phyloP scores from a whole-genome alignment of 2,797 vertebrate species.

The Babyrousa celebensis region DNA sequence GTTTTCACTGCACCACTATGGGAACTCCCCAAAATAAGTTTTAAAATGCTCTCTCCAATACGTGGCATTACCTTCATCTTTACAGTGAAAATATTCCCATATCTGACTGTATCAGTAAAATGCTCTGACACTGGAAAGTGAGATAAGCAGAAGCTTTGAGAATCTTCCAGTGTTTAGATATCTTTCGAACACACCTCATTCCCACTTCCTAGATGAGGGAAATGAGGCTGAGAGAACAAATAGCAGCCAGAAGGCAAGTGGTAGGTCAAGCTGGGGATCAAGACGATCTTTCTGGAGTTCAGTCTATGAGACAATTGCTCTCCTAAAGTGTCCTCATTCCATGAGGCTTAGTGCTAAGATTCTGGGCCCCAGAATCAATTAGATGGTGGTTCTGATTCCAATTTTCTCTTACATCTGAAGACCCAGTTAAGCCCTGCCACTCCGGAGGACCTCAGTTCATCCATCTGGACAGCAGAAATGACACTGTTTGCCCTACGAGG shows the following conservation, averaged over 20 bases:
- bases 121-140: background rate
- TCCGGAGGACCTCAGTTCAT: background rate
- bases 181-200: background rate
- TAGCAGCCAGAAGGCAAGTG: background rate
- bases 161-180: background rate
- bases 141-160: background rate
- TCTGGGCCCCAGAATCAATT: too few species aligned
- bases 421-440: background rate
- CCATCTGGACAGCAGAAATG: background rate
- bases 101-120: conserved; percentile 10
- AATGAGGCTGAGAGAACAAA: background rate
- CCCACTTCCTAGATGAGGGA: background rate
- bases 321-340: background rate
- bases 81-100: background rate
- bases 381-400: background rate
- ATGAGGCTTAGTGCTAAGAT: fast-evolving
- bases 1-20: too few species aligned
- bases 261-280: background rate
- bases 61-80: background rate
- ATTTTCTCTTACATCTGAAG: too few species aligned
- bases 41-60: background rate
- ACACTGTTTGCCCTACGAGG: background rate
- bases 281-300: background rate
- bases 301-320: background rate
- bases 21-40: too few species aligned